Evolutionary conservation across 2,113 vertebrate genomes (phyloP), one percentile per base, ranked within the genome.

Genomic region (Anhinga anhinga): DNA sequence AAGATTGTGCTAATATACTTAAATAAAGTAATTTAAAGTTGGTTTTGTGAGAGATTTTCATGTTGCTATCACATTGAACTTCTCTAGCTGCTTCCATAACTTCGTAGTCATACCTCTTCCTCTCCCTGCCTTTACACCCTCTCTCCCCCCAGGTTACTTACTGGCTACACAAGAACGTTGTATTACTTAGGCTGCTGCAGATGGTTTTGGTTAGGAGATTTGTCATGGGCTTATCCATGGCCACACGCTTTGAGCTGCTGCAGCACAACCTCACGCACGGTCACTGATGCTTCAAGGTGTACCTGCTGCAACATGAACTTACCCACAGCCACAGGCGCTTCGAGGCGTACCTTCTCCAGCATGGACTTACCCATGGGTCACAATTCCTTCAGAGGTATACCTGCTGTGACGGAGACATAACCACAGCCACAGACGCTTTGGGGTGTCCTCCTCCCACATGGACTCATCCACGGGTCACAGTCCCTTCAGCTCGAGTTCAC

Each of bases 1-100:
- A 98, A 98, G 98, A 98, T 67, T 96, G 96, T 96, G 92, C 97
- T 98, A 97, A 98, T 98, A 98, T 92, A 98, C 97, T 97, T 97
- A 71, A 98, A 98, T 98, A 98, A 98, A 98, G 97, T 96, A 0
- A 96, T 97, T 98, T 98, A 96, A 98, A 98, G 96, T 97, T 98
- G 96, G 88, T 97, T 96, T 96, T 96, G 95, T 86, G 78, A 84
- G 83, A 97, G 26, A 86, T 92, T 97, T 95, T 92, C 2, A 97
- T 97, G 20, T 63, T 73, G 22, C 27, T 72, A 9, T 67, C 7
- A 34, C 53, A 38, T 13, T 49, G 42, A 65, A 58, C 34, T 90
- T 77, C 11, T 44, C 47, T 52, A 52, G 79, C 69, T 79, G 40
- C 40, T 49, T 65, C 29, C 4, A 1, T 55, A 61, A 71, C 44